Conservation (phyloP, 1,140 invertebrate genomes). For the Sinella curviseta region DNA sequence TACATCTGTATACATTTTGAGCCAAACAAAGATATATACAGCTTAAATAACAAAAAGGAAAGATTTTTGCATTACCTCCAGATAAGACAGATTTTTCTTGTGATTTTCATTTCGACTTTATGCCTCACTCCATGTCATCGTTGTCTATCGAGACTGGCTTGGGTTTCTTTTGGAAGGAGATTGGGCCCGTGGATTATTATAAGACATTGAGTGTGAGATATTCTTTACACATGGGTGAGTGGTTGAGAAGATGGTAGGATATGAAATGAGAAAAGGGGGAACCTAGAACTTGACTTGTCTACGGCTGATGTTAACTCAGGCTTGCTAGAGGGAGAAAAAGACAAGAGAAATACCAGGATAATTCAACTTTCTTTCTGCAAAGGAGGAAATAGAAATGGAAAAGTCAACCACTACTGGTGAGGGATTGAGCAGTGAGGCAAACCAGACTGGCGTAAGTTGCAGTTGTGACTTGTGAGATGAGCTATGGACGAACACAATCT, state of each 20-base stretch:
- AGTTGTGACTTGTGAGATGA: too few species aligned
- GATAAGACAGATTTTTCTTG: not conserved
- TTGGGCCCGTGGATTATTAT: not conserved
- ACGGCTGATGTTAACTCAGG: not conserved
- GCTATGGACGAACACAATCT: too few species aligned
- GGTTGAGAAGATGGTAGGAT: not conserved
- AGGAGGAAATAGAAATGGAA: not conserved
- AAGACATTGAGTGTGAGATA: conserved; percentile 1
- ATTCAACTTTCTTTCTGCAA: conserved; percentile 14
- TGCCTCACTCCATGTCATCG: not conserved
- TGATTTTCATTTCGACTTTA: not conserved
- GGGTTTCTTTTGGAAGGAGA: too few species aligned
- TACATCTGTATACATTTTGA: too few species aligned
- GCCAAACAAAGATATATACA: too few species aligned
- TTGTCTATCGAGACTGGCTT: too few species aligned
- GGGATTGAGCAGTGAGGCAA: not conserved
- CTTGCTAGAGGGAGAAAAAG: not conserved
- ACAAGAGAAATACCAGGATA: not conserved
- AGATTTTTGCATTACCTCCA: too few species aligned
- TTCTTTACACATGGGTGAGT: conserved; percentile 11
- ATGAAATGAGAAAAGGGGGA: conserved; percentile 17
- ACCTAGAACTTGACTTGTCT: not conserved
- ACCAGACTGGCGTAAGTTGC: too few species aligned
- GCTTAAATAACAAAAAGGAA: too few species aligned
- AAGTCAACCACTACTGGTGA: not conserved